A percentile compares a stretch with the other conserved stretches of the same genome.
Conservation (phyloP, 2,113 vertebrate species). For the Madoqua kirkii region DNA sequence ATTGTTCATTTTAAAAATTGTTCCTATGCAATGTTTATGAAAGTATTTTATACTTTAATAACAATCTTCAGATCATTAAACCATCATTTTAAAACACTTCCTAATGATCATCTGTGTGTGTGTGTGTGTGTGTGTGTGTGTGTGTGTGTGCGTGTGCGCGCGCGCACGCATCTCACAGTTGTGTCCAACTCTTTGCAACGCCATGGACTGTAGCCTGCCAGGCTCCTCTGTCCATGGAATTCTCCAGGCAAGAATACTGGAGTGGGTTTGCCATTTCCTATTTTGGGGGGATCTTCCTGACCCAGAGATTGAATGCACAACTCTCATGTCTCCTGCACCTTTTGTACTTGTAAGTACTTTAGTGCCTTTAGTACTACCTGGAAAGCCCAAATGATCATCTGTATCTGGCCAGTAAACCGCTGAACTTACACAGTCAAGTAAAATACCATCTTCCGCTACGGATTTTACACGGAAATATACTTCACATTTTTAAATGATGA, state of each 20-base stretch:
- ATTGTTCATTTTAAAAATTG: background rate
- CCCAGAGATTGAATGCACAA: background rate
- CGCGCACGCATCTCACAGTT: rapidly evolving
- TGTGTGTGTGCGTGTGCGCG: rapidly evolving
- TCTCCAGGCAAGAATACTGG: background rate
- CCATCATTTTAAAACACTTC: background rate
- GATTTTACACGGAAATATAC: background rate
- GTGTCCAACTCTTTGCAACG: background rate
- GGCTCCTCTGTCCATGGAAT: background rate
- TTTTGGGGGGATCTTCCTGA: background rate
- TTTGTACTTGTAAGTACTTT: background rate
- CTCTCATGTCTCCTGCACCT: background rate
- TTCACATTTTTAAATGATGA: background rate
- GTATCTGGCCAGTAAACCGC: background rate
- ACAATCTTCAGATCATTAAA: background rate
- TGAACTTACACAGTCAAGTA: background rate
- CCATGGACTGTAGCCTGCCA: background rate
- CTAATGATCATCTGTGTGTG: background rate
- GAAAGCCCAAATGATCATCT: background rate
- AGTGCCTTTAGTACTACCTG: background rate
- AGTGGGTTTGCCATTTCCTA: background rate
- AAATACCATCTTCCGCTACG: background rate
- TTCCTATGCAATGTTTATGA: background rate
- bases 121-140: background rate
- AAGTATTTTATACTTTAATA: background rate